phyloP scores from a whole-genome alignment of 1,140 invertebrate species.

The Mamestra configurata region DNA sequence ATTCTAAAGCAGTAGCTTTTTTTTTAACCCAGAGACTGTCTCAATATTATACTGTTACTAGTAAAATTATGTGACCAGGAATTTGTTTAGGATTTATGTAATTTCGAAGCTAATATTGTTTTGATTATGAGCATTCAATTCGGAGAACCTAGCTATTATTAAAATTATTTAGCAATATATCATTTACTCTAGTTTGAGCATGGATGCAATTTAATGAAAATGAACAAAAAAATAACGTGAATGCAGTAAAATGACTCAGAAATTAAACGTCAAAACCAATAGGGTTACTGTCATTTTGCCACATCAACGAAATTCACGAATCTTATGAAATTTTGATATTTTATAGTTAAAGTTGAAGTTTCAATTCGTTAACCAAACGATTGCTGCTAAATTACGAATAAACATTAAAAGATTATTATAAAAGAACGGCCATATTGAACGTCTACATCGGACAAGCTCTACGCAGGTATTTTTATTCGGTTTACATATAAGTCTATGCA shows the following conservation, averaged over 20 bases:
- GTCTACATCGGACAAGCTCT: conserved; percentile 62
- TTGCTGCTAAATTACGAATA: conserved; percentile 4
- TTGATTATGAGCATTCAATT: neutral
- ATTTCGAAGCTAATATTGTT: conserved; percentile 14
- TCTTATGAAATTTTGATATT: conserved; percentile 25
- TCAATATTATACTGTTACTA: neutral
- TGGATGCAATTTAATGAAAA: neutral
- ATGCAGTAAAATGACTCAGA: conserved; percentile 81
- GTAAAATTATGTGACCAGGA: conserved; percentile 23
- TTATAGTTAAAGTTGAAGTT: conserved; percentile 34
- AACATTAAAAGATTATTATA: conserved; percentile 67
- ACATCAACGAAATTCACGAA: conserved; percentile 77
- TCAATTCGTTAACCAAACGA: neutral
- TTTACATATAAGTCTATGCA: neutral
- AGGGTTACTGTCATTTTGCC: conserved; percentile 81
- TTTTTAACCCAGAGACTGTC: neutral
- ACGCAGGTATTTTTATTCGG: conserved; percentile 30
- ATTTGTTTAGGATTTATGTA: conserved; percentile 41
- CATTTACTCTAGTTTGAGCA: neutral
- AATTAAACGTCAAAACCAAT: conserved; percentile 83
- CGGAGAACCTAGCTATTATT: too few species aligned
- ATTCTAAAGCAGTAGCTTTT: too few species aligned
- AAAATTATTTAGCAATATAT: neutral
- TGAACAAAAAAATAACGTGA: conserved; percentile 42
- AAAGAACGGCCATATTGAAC: conserved; percentile 87